A percentile compares a stretch with the other conserved stretches of the same genome.
These are phyloP conservation scores for Ailurus styani DNA, from an alignment of 2,113 vertebrate genomes.

Conservation along the genomic window DNA sequence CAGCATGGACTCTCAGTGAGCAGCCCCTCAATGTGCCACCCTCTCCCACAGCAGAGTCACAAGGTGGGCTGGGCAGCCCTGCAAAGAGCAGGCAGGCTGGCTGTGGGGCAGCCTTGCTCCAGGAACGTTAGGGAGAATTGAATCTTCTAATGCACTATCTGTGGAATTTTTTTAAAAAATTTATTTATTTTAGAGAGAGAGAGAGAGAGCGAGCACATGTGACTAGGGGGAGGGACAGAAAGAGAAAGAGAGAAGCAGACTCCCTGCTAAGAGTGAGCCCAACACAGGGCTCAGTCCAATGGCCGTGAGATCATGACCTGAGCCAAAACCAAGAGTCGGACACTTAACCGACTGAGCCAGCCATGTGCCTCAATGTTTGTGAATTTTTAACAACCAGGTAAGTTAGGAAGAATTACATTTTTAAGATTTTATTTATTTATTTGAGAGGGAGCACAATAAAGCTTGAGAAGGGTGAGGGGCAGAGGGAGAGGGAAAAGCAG, in stretches of 20 bases:
- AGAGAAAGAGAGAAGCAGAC: neutral
- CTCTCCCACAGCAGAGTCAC: neutral
- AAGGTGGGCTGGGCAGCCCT: neutral
- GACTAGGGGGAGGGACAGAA: neutral
- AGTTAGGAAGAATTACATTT: neutral
- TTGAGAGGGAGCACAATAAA: neutral
- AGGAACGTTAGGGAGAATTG: neutral
- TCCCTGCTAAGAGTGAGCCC: neutral
- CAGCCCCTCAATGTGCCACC: neutral
- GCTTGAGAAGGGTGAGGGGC: neutral
- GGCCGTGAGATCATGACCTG: neutral
- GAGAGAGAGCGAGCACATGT: neutral
- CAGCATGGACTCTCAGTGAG: neutral
- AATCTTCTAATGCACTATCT: neutral
- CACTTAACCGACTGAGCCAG: neutral
- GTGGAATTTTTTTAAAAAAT: neutral
- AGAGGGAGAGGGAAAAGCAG: neutral
- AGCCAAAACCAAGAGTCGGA: neutral
- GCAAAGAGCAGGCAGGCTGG: neutral
- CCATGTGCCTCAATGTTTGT: neutral
- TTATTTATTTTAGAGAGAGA: neutral
- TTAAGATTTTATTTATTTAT: too few relatives aligned
- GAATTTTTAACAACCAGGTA: neutral
- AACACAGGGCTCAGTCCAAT: neutral
- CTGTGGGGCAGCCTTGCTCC: neutral